Evolutionary conservation across 2,113 vertebrate species (phyloP).

Genomic region (Glaucidium brasilianum): DNA sequence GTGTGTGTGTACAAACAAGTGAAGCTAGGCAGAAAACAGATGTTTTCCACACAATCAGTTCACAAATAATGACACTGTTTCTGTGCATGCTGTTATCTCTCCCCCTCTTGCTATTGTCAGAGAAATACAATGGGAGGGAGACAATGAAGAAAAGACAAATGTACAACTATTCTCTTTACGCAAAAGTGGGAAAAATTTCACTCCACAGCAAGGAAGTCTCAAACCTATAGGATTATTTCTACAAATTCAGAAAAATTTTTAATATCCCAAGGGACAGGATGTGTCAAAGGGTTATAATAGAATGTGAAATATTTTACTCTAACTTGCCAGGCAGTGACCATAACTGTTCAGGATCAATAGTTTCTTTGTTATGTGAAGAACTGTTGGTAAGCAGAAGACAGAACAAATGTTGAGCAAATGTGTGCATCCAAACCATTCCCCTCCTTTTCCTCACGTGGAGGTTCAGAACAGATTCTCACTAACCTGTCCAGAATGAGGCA

Average conservation of each 20-base stretch:
- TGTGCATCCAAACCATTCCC: background rate
- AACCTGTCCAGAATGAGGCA: background rate
- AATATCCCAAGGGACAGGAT: background rate
- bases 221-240: background rate
- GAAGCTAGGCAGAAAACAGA: slow-evolving; percentile 32
- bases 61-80: slow-evolving; percentile 4
- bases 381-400: background rate
- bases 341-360: background rate
- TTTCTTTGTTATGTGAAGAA: background rate
- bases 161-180: background rate
- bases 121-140: background rate
- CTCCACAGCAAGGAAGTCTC: background rate
- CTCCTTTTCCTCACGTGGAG: background rate
- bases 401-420: background rate
- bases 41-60: background rate
- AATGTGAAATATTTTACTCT: background rate
- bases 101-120: background rate
- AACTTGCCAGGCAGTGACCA: background rate
- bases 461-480: background rate
- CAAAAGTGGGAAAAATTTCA: background rate
- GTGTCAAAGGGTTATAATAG: background rate
- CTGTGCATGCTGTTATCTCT: background rate
- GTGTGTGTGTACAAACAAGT: slow-evolving; percentile 42
- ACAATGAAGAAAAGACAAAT: background rate
- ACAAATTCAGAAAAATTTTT: background rate